Evolutionary conservation across 1,140 invertebrate genomes (phyloP).

Genomic region (Lethrus apterus): DNA sequence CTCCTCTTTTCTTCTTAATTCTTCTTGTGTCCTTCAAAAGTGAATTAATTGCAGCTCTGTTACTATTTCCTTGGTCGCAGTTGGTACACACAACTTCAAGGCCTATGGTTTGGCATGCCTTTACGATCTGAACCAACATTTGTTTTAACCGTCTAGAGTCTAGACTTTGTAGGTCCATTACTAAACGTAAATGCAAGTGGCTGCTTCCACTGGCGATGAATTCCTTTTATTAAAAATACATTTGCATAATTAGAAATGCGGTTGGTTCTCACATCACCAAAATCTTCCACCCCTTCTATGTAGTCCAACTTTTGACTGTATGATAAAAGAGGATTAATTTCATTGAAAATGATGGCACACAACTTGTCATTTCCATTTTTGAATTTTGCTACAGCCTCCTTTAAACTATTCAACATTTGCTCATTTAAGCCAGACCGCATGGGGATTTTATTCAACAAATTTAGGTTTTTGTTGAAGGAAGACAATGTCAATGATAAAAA

Average conservation of each 20-base stretch:
- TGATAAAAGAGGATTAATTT: constrained; percentile 16
- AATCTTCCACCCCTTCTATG: constrained; percentile 27
- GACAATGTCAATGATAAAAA: constrained; percentile 10
- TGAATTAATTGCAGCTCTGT: constrained; percentile 18
- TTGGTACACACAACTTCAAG: constrained; percentile 18
- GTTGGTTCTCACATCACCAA: constrained; percentile 7
- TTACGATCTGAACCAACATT: neutral
- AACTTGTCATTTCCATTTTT: constrained; percentile 5
- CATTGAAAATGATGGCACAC: constrained; percentile 21
- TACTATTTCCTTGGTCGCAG: constrained; percentile 20
- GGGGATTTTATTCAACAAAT: constrained; percentile 24
- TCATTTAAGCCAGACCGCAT: constrained; percentile 27
- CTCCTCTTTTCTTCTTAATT: constrained; percentile 17
- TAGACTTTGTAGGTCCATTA: neutral
- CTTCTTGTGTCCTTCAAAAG: constrained; percentile 13
- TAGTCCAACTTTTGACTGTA: constrained; percentile 16
- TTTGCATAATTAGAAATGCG: constrained; percentile 26
- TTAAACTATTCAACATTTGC: constrained; percentile 13
- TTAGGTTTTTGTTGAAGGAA: constrained; percentile 25
- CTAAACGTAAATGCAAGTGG: constrained; percentile 17
- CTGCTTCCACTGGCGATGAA: constrained; percentile 23
- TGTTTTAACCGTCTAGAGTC: neutral
- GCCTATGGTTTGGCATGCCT: constrained; percentile 12
- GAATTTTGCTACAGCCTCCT: neutral
- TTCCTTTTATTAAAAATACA: constrained; percentile 24